Evolutionary conservation across 1,140 invertebrate genomes (phyloP), one percentile per base, ranked within the genome.

Genomic region (Calephelis virginiensis): DNA sequence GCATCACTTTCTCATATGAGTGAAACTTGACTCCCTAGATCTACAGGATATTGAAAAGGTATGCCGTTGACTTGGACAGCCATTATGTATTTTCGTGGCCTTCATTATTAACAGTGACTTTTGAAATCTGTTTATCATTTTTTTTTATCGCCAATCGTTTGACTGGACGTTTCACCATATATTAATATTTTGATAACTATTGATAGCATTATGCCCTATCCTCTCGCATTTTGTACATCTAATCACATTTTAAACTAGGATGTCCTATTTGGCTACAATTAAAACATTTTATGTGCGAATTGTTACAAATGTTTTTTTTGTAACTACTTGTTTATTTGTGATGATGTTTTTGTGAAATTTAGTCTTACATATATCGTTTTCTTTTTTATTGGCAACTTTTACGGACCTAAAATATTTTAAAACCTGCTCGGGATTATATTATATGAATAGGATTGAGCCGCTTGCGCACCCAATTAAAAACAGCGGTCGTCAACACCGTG

Each of bases 391-490:
- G 8, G 61, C 62, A 17, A 17, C 17, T 17, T 17, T 17, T 17
- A 17, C 17, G 17, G 17, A 17, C 3, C 17, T 17, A 17, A 17
- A 17, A 17, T 17, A 17, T 17, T 17, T 17, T 3, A 17, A 17
- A 17, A 17, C 17, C 17, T 17, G 49, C 64, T 68, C 63, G n/a
- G 64, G 66, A n/a, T n/a, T n/a, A n/a, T n/a, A n/a, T n/a, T n/a
- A n/a, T n/a, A n/a, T 61, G 68, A 63, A 17, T 43, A 59, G 47
- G 67, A 72, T 13, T 72, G 64, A 17, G 67, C 64, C 9, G 59
- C 71, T 28, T 72, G 64, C n/a, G 67, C 71, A 14, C 71, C 71
- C 14, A 72, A 10, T 45, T n/a, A n/a, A n/a, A n/a, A n/a, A n/a
- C n/a, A n/a, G 14, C 48, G 6, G n/a, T n/a, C n/a, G 17, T 17